Conservation (phyloP, 2,797 vertebrate genomes). For the Takifugu ocellatus region DNA sequence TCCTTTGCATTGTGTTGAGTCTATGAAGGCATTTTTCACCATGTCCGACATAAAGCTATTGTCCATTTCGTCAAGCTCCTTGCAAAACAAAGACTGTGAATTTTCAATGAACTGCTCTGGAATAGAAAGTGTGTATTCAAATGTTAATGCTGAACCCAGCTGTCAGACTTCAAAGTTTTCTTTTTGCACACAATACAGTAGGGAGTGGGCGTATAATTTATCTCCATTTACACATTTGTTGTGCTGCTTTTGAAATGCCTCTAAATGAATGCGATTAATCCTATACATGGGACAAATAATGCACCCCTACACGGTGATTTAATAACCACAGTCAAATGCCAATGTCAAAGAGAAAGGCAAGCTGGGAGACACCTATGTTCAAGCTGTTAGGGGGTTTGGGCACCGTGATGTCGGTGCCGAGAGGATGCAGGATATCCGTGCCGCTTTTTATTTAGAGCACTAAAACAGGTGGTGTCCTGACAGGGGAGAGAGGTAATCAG, state of each 20-base stretch:
- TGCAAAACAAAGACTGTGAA: conserved; percentile 59
- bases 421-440: conserved; percentile 51
- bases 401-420: conserved; percentile 46
- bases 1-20: conserved; percentile 54
- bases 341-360: conserved; percentile 57
- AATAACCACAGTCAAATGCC: conserved; percentile 49
- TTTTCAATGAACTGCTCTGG: conserved; percentile 48
- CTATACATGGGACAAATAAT: conserved; percentile 46
- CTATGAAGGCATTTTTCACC: conserved; percentile 59
- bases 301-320: conserved; percentile 48
- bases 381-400: conserved; percentile 53
- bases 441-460: conserved; percentile 47
- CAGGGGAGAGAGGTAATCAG: conserved; percentile 69
- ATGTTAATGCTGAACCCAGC: conserved; percentile 67
- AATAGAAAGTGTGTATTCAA: conserved; percentile 61
- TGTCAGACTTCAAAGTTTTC: conserved; percentile 61
- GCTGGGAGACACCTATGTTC: conserved; percentile 38
- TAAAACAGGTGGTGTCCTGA: conserved; percentile 74
- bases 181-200: conserved; percentile 47
- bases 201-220: conserved; percentile 41
- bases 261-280: conserved; percentile 44
- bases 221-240: conserved; percentile 46
- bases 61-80: conserved; percentile 56
- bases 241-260: conserved; percentile 30
- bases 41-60: conserved; percentile 61